Conservation (phyloP, 2,888 invertebrate genomes). For the Cheilosia pagana region DNA sequence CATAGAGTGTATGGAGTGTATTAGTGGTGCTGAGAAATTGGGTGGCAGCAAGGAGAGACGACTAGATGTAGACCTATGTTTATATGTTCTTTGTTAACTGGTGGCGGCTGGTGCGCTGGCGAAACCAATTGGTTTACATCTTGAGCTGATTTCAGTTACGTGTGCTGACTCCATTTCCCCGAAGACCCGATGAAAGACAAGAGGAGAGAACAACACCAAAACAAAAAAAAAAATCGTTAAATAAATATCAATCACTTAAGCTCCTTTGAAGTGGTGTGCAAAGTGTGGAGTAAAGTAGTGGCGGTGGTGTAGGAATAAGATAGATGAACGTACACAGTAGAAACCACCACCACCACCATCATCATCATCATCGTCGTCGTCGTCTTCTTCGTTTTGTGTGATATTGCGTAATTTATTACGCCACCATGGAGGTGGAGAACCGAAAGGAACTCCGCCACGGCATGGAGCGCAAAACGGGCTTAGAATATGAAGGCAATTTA, state of each 20-base stretch:
- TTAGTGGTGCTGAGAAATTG: not conserved
- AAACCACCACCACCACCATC: conserved; percentile 13
- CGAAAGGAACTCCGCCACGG: not conserved
- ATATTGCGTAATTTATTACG: conserved; percentile 65
- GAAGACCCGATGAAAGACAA: conserved; percentile 32
- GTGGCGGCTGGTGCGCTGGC: conserved; percentile 33
- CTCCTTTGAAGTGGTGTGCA: conserved; percentile 68
- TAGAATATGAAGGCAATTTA: conserved; percentile 66
- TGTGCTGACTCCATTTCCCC: conserved; percentile 41
- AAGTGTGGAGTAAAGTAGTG: conserved; percentile 25
- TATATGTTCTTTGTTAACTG: conserved; percentile 63
- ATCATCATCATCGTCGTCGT: conserved; percentile 19
- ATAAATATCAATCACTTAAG: conserved; percentile 74
- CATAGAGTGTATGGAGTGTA: not conserved
- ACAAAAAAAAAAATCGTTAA: conserved; percentile 47
- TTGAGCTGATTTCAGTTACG: conserved; percentile 58
- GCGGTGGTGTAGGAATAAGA: conserved; percentile 18
- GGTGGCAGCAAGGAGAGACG: not conserved
- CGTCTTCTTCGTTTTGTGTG: conserved; percentile 25
- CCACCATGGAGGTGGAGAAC: not conserved
- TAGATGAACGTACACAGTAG: conserved; percentile 39
- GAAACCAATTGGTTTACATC: conserved; percentile 54
- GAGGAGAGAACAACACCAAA: not conserved
- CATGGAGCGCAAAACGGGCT: conserved; percentile 6
- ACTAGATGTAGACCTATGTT: conserved; percentile 53